A percentile compares a stretch with the other conserved stretches of the same genome.
Evolutionary conservation across 2,113 vertebrate species (phyloP).

Genomic region (Lamprotornis superbus): DNA sequence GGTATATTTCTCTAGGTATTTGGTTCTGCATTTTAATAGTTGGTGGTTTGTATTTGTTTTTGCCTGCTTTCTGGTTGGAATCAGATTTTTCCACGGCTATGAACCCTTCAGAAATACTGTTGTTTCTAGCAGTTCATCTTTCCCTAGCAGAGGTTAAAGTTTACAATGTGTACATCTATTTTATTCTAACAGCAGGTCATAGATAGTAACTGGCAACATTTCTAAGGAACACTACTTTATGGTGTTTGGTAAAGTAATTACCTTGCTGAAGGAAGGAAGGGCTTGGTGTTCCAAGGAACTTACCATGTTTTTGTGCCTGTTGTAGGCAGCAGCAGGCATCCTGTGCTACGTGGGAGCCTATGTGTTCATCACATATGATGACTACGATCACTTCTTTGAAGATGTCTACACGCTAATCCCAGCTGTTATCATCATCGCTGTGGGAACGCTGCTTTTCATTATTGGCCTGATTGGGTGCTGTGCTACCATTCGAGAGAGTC

Average conservation of each 20-base stretch:
- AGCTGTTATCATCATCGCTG: constrained; percentile 91
- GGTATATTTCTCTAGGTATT: not conserved
- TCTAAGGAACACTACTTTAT: not conserved
- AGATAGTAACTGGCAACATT: not conserved
- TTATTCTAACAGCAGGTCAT: not conserved
- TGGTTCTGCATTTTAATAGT: not conserved
- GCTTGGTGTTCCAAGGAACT: not conserved
- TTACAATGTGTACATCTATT: not conserved
- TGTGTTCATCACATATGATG: constrained; percentile 97
- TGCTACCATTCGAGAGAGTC: constrained; percentile 93
- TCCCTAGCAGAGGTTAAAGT: not conserved
- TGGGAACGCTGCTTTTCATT: constrained; percentile 92
- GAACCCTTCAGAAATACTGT: not conserved
- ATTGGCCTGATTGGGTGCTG: constrained; percentile 96
- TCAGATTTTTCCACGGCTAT: not conserved
- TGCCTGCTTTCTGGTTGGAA: not conserved
- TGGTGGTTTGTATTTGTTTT: not conserved
- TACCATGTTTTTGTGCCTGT: not conserved
- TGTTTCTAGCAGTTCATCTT: not conserved
- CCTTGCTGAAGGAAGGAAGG: not conserved
- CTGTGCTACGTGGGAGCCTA: constrained; percentile 98
- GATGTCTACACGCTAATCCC: constrained; percentile 94
- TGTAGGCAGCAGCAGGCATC: constrained; percentile 93
- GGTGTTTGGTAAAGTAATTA: not conserved
- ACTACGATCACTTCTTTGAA: constrained; percentile 98